phyloP scores from a whole-genome alignment of 2,888 invertebrate species.

The Polia nebulosa region DNA sequence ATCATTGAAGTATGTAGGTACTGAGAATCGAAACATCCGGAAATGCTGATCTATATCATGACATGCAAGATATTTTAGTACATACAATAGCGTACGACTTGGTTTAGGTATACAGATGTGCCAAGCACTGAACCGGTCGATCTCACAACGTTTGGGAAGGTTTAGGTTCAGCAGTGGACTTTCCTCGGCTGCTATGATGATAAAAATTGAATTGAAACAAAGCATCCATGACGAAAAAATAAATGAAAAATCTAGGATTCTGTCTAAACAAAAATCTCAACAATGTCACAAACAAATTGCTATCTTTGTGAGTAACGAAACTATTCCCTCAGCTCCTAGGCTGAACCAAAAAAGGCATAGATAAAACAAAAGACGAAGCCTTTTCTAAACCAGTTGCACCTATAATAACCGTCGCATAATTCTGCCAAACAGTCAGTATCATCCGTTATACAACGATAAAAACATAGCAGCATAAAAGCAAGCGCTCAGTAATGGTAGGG shows the following conservation, averaged over 20 bases:
- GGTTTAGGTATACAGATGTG: background rate
- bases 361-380: conserved; percentile 22
- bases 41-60: background rate
- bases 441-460: conserved; percentile 33
- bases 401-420: conserved; percentile 34
- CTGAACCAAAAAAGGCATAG: conserved; percentile 3
- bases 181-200: too few species aligned
- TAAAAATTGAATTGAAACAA: background rate
- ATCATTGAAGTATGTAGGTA: background rate
- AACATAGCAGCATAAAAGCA: conserved; percentile 39
- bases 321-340: conserved; percentile 13
- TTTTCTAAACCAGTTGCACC: background rate
- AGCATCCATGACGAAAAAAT: background rate
- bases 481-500: conserved; percentile 48
- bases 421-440: conserved; percentile 37
- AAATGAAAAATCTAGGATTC: background rate
- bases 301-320: background rate
- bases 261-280: background rate
- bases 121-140: background rate
- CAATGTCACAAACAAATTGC: background rate
- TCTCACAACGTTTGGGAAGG: background rate
- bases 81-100: background rate
- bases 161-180: background rate
- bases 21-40: background rate
- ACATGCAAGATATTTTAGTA: background rate